Percentiles rank a stretch among this genome's conserved stretches.
Conservation (phyloP, 2,113 vertebrate species). For the Chamaea fasciata region DNA sequence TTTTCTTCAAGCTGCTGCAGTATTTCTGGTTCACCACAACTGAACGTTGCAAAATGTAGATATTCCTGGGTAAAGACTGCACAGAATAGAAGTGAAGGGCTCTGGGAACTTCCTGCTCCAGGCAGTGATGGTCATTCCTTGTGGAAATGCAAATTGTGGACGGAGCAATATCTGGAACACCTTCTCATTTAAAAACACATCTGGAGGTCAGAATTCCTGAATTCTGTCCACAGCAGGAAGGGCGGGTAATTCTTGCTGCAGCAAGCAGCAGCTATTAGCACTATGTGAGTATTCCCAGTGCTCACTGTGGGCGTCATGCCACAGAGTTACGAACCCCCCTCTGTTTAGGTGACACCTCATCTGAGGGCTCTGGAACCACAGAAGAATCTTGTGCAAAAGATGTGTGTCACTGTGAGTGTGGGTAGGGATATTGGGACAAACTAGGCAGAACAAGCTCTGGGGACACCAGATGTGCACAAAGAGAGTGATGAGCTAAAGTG, state of each 20-base stretch:
- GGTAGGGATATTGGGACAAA: not conserved
- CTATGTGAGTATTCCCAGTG: not conserved
- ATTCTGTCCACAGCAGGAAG: not conserved
- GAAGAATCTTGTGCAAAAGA: not conserved
- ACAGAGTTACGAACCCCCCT: not conserved
- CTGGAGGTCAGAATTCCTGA: not conserved
- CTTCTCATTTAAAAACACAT: not conserved
- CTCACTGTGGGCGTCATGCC: not conserved
- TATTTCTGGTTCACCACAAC: not conserved
- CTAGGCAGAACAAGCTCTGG: not conserved
- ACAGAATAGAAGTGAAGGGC: not conserved
- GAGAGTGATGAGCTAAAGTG: not conserved
- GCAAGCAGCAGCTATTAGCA: not conserved
- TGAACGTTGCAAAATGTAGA: not conserved
- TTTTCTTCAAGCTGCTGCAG: not conserved
- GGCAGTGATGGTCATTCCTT: not conserved
- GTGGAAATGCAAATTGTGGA: not conserved
- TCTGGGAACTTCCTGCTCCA: rapidly evolving
- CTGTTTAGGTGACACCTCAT: not conserved
- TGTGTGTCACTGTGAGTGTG: not conserved
- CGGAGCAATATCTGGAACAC: not conserved
- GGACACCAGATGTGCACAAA: not conserved
- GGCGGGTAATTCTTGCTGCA: not conserved
- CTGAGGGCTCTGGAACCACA: not conserved
- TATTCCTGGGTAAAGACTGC: not conserved